These are phyloP conservation scores for Tachina grossa DNA, from an alignment of 2,888 invertebrate species.

Conservation along the genomic window DNA sequence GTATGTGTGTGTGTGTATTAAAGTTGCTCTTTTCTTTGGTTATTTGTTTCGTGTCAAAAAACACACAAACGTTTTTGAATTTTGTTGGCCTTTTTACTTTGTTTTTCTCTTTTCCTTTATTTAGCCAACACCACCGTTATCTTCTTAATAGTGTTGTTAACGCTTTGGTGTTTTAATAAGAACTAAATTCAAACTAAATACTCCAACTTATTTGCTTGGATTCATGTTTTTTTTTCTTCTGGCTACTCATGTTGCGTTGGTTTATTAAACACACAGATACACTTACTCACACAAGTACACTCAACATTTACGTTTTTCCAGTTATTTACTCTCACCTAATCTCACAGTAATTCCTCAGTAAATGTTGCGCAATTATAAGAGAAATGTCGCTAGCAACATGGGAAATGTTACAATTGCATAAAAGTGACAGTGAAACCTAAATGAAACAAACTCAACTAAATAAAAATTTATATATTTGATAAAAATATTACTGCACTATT, in stretches of 20 bases:
- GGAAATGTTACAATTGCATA: neutral
- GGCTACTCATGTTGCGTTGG: neutral
- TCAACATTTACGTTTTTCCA: conserved; percentile 10
- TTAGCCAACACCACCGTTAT: conserved; percentile 53
- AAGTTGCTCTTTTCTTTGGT: conserved; percentile 46
- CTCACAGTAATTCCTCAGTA: conserved; percentile 7
- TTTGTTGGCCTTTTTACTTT: conserved; percentile 47
- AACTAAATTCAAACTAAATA: conserved; percentile 59
- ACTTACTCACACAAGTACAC: neutral
- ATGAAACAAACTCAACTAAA: no score
- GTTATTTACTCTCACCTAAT: conserved; percentile 26
- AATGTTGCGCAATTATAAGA: neutral
- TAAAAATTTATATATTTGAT: no score
- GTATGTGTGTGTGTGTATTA: neutral
- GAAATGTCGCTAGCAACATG: conserved; percentile 14
- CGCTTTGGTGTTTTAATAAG: conserved; percentile 66
- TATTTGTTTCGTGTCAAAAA: conserved; percentile 34
- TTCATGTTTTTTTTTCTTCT: conserved; percentile 14
- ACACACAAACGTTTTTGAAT: conserved; percentile 13
- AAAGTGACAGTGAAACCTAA: no score
- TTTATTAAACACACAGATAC: neutral
- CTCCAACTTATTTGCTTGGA: conserved; percentile 42
- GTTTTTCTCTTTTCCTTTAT: conserved; percentile 25
- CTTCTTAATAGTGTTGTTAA: conserved; percentile 36
- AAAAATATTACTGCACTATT: no score